Evolutionary conservation across 1,140 invertebrate genomes (phyloP).

Genomic region (Leguminivora glycinivorella): DNA sequence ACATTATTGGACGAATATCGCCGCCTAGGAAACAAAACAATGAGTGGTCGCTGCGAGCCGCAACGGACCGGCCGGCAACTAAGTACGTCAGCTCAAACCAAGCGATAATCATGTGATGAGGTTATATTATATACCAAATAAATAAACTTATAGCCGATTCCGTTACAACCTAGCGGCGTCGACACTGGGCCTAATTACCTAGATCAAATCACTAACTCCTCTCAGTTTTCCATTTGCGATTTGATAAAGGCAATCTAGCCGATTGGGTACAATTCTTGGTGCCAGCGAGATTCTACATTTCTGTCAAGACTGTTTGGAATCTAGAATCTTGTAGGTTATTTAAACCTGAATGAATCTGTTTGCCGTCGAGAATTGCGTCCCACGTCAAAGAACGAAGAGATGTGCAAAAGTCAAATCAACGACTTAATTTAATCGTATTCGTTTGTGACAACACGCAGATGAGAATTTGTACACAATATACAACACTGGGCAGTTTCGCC

Average conservation of each 20-base stretch:
- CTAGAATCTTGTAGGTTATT: not conserved
- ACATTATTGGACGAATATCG: constrained; percentile 36
- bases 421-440: constrained; percentile 8
- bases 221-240: not conserved
- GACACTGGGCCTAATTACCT: not conserved
- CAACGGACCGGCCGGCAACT: not conserved
- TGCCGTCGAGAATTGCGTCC: not conserved
- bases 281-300: not conserved
- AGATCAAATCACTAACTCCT: not conserved
- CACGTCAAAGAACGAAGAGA: constrained; percentile 13
- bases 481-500: not conserved
- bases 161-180: constrained; percentile 12
- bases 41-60: not conserved
- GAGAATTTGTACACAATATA: constrained; percentile 23
- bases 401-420: constrained; percentile 16
- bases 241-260: not conserved
- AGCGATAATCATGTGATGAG: not conserved
- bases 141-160: not conserved
- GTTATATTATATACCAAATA: constrained; percentile 1
- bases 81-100: not conserved
- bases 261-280: constrained; percentile 7
- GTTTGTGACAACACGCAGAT: constrained; percentile 15
- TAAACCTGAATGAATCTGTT: not conserved
- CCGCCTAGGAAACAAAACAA: constrained; percentile 26
- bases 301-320: constrained; percentile 1